A percentile compares a stretch with the other conserved stretches of the same genome.
Conservation (phyloP, 2,797 vertebrate species). For the Pelochelys cantorii region DNA sequence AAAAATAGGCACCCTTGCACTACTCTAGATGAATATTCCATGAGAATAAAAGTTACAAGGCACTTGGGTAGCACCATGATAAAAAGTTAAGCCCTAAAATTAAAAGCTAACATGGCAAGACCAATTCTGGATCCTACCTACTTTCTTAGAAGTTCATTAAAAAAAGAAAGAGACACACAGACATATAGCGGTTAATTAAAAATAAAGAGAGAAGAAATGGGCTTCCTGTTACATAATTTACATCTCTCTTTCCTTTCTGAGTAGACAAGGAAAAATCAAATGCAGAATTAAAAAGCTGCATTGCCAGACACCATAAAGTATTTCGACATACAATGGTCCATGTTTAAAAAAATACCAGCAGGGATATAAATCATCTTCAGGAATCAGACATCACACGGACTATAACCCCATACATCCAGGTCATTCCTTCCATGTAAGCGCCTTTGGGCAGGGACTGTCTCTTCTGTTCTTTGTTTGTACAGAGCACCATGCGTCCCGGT, state of each 20-base stretch:
- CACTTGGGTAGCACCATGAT: slow-evolving; percentile 12
- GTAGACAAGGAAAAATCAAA: slow-evolving; percentile 43
- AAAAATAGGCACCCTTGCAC: slow-evolving; percentile 53
- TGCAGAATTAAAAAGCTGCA: neutral
- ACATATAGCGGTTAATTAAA: slow-evolving; percentile 43
- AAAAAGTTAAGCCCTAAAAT: slow-evolving; percentile 23
- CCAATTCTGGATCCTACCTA: slow-evolving; percentile 25
- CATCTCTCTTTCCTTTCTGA: neutral
- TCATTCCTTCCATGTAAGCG: neutral
- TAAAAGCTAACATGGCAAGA: slow-evolving; percentile 39
- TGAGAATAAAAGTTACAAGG: slow-evolving; percentile 16
- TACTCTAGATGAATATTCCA: slow-evolving; percentile 46
- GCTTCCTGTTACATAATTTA: neutral
- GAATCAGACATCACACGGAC: neutral
- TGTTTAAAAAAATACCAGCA: neutral
- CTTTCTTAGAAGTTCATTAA: slow-evolving; percentile 30
- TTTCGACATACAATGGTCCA: neutral
- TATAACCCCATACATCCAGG: neutral
- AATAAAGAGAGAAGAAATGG: neutral
- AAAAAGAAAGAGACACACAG: neutral
- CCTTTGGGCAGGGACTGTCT: neutral
- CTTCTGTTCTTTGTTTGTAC: neutral
- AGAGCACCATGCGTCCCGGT: neutral
- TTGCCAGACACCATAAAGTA: neutral
- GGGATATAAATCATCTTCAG: neutral